Percentiles rank a stretch among this genome's conserved stretches.
phyloP scores from a whole-genome alignment of 2,888 invertebrate species.

The Drosophila colorata region DNA sequence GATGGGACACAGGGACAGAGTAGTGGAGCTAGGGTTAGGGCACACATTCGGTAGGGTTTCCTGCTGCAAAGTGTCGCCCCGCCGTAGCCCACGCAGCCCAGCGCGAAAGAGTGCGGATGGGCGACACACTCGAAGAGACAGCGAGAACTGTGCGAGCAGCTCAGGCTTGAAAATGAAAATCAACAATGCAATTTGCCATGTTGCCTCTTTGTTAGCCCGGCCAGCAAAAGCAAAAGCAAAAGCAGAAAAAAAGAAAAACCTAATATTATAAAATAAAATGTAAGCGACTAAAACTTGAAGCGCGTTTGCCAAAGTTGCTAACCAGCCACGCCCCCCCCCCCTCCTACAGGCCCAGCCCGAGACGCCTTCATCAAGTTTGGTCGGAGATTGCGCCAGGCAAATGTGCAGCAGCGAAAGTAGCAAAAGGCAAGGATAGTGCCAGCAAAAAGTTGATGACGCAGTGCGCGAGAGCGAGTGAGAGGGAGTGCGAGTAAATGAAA shows the following conservation, averaged over 20 bases:
- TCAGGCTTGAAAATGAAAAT: conserved; percentile 81
- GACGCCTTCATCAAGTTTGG: conserved; percentile 58
- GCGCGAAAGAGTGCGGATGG: neutral
- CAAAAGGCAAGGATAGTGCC: conserved; percentile 63
- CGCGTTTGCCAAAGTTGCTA: conserved; percentile 62
- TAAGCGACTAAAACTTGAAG: conserved; percentile 63
- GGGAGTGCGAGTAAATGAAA: neutral
- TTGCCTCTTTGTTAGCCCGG: conserved; percentile 58
- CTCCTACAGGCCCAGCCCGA: conserved; percentile 2
- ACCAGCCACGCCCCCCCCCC: conserved; percentile 38
- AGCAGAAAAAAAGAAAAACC: conserved; percentile 10
- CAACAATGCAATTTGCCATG: conserved; percentile 81
- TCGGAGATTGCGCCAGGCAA: conserved; percentile 73
- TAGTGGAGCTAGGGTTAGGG: conserved; percentile 1
- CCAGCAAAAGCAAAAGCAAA: neutral
- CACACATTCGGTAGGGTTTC: conserved; percentile 60
- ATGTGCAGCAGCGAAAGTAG: conserved; percentile 66
- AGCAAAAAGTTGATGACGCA: conserved; percentile 59
- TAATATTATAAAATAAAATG: conserved; percentile 37
- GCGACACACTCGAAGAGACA: conserved; percentile 42
- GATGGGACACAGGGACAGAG: neutral
- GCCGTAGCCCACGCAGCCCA: conserved; percentile 1
- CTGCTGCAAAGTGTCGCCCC: conserved; percentile 65
- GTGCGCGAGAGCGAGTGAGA: neutral
- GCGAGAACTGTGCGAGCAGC: conserved; percentile 24